These are phyloP conservation scores for Drosophila orena DNA, from an alignment of 1,140 invertebrate species.

Conservation along the genomic window DNA sequence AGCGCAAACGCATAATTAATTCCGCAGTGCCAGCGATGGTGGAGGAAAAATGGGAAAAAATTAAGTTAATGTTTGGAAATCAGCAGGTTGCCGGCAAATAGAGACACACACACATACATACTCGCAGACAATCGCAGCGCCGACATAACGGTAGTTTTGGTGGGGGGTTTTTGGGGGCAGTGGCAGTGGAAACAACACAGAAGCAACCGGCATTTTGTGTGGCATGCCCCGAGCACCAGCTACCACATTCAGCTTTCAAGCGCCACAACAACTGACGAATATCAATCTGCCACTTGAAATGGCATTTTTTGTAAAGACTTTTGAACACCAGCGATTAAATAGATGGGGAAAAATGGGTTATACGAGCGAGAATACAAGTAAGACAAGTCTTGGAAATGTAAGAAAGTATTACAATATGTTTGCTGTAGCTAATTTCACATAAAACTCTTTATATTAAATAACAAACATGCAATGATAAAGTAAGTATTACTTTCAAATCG, in stretches of 20 bases:
- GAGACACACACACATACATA: slow-evolving; percentile 8
- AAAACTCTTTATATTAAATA: too few species aligned
- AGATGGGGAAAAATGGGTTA: neutral
- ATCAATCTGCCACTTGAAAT: slow-evolving; percentile 23
- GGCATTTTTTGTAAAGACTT: slow-evolving; percentile 2
- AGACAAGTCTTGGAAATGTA: too few species aligned
- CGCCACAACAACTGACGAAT: slow-evolving; percentile 25
- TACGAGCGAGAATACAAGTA: too few species aligned
- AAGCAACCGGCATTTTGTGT: slow-evolving; percentile 13
- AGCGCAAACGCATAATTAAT: slow-evolving; percentile 82
- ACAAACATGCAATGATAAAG: too few species aligned
- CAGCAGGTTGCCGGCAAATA: slow-evolving; percentile 51
- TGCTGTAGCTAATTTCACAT: too few species aligned
- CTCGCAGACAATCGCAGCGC: slow-evolving; percentile 23
- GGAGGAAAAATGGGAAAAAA: slow-evolving; percentile 64
- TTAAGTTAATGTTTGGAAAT: slow-evolving; percentile 79
- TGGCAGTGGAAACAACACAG: slow-evolving; percentile 18
- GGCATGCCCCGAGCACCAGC: slow-evolving; percentile 32
- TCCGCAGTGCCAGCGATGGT: slow-evolving; percentile 51
- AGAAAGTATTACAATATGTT: too few species aligned
- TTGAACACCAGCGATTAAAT: slow-evolving; percentile 1
- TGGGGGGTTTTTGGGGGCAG: neutral
- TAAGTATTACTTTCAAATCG: too few species aligned
- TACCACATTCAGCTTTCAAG: slow-evolving; percentile 37
- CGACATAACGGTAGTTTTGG: slow-evolving; percentile 64